Evolutionary conservation across 37 sponge, comb jelly and placozoan genomes (phyloP), one percentile per base, ranked within the genome.

Genomic region (Beroe ovata): DNA sequence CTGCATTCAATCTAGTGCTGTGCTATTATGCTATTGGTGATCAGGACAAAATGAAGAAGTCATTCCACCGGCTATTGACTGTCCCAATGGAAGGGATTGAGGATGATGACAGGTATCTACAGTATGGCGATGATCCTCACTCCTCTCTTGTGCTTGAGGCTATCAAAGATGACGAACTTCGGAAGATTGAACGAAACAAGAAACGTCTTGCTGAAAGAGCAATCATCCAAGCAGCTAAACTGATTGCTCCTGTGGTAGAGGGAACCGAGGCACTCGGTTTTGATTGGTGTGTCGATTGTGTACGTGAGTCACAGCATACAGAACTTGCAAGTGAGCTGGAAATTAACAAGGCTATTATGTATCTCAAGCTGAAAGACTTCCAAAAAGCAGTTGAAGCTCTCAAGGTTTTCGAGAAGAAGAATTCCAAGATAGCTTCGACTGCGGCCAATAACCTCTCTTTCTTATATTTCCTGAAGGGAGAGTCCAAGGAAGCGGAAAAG

Each of bases 281-380:
- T 94, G 98, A 97, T 81, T 97, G 98, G 98, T 95, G 95, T 88
- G 94, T 97, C 38, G 98, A 95, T 66, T 88, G 91, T 21, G 98
- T 97, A 29, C 89, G 64, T 41, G 84, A 59, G 16, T 97, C 98
- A 1, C 91, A 42, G 32, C 94, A 97, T 60, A 89, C 89, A 0
- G 94, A 95, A 34, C 93, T 97, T 71, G 91, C 94, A 60, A 92
- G 93, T 89, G 98, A 97, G 66, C 91, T 97, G 66, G 98, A 97
- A 92, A 94, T 97, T 64, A 94, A 94, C 23, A 97, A 97, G 64
- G 98, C 94, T 0, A 64, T 94, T 37, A 94, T 94, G 41, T 97
- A 88, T 71, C 94, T 97, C 47, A 95, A 92, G 90, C 89, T 91
- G 89, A 97, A 72, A 37, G 94, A 97, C 64, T 91, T 95, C 47